Percentiles rank a stretch among this genome's conserved stretches.
phyloP scores from a whole-genome alignment of 1,140 invertebrate genomes.

The Caerostris darwini region DNA sequence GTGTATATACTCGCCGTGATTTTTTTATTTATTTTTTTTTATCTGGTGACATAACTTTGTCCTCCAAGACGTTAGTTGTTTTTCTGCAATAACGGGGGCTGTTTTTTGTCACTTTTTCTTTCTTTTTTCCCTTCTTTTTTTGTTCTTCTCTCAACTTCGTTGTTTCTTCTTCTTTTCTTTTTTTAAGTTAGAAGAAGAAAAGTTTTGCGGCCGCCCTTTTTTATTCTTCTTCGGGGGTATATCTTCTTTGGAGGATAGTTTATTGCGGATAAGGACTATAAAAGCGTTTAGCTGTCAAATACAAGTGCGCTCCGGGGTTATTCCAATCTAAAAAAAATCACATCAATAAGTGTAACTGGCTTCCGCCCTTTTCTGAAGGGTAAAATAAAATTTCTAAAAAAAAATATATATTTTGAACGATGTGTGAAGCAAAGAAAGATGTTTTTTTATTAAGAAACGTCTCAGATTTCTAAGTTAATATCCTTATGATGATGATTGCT shows the following conservation, averaged over 20 bases:
- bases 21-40: not conserved
- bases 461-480: conserved; percentile 41
- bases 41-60: conserved; percentile 52
- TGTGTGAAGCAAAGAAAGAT: not conserved
- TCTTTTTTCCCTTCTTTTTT: not conserved
- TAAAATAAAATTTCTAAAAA: not conserved
- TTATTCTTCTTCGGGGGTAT: conserved; percentile 30
- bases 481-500: not conserved
- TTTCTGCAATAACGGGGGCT: not conserved
- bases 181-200: conserved; percentile 68
- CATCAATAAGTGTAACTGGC: conserved; percentile 55
- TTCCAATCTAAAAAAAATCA: conserved; percentile 44
- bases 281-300: conserved; percentile 76
- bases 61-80: conserved; percentile 35
- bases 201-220: conserved; percentile 43
- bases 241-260: conserved; percentile 52
- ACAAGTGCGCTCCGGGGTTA: conserved; percentile 66
- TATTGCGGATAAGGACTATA: conserved; percentile 73
- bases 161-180: conserved; percentile 14
- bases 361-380: not conserved
- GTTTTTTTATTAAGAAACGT: not conserved
- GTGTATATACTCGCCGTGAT: not conserved
- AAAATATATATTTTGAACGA: not conserved
- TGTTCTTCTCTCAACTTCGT: conserved; percentile 7
- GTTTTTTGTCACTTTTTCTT: conserved; percentile 15